Conservation (phyloP, 2,113 vertebrate species). For the Sander lucioperca region DNA sequence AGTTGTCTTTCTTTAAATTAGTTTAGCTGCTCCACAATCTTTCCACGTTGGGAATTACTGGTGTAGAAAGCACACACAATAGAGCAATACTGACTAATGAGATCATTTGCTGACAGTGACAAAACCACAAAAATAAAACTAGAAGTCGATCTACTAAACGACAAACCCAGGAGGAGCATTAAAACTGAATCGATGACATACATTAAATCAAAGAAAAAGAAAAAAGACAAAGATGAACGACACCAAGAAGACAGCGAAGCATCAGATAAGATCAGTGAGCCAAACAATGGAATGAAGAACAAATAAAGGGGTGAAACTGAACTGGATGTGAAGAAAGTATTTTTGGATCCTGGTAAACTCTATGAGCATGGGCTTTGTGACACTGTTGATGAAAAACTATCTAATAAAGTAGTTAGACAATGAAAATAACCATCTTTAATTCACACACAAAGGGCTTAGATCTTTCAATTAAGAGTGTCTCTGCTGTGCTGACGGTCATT, state of each 20-base stretch:
- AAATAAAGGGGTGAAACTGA: not conserved
- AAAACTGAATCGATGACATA: not conserved
- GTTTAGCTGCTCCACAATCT: too few species aligned
- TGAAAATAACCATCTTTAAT: not conserved
- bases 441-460: not conserved
- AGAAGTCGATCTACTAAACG: not conserved
- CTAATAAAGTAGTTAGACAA: not conserved
- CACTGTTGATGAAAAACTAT: not conserved
- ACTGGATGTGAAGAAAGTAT: not conserved
- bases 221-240: not conserved
- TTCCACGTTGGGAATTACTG: too few species aligned
- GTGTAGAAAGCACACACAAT: conserved; percentile 1
- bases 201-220: conserved; percentile 9
- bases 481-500: not conserved
- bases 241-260: not conserved
- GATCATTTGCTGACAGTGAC: conserved; percentile 14
- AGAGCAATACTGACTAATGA: conserved; percentile 1
- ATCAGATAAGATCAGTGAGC: not conserved
- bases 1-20: too few species aligned
- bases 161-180: not conserved
- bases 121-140: not conserved
- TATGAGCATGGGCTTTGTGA: not conserved
- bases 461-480: conserved; percentile 26
- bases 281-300: not conserved
- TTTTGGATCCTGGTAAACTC: not conserved